A percentile compares a stretch with the other conserved stretches of the same genome.
phyloP scores from a whole-genome alignment of 2,888 invertebrate species.

The Chloromyia formosa region DNA sequence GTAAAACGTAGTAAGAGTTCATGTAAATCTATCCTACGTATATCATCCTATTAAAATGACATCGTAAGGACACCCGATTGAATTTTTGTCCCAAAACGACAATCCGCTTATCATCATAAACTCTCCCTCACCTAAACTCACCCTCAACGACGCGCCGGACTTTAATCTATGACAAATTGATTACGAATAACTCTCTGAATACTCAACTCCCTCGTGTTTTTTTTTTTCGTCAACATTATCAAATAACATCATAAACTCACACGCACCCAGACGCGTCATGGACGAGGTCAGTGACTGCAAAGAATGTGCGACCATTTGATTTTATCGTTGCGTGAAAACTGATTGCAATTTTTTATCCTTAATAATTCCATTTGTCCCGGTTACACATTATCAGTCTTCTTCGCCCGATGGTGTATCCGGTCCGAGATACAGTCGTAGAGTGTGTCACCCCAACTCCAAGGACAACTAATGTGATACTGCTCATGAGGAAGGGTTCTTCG shows the following conservation, averaged over 20 bases:
- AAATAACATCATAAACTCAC: too few species aligned
- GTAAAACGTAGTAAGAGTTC: too few species aligned
- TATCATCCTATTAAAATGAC: too few species aligned
- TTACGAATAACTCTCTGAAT: slow-evolving; percentile 3
- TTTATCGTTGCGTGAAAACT: neutral
- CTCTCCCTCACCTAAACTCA: neutral
- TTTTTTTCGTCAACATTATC: too few species aligned
- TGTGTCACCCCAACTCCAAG: neutral
- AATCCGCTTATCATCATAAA: neutral
- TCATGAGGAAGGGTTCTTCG: neutral
- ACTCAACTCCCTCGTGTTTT: neutral
- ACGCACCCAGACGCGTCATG: neutral
- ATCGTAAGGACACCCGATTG: too few species aligned
- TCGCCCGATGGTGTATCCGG: neutral
- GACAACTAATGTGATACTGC: neutral
- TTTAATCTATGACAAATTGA: slow-evolving; percentile 6
- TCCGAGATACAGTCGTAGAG: neutral
- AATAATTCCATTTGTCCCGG: neutral
- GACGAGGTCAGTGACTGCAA: slow-evolving; percentile 30
- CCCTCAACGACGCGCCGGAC: neutral
- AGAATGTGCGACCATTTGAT: slow-evolving; percentile 15
- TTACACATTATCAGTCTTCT: neutral
- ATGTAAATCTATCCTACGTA: too few species aligned
- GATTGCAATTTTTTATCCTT: slow-evolving; percentile 23
- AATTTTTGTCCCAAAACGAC: too few species aligned